These are phyloP conservation scores for Lepidocyrtoides sp. DNA, from an alignment of 2,888 invertebrate species.

Conservation along the genomic window DNA sequence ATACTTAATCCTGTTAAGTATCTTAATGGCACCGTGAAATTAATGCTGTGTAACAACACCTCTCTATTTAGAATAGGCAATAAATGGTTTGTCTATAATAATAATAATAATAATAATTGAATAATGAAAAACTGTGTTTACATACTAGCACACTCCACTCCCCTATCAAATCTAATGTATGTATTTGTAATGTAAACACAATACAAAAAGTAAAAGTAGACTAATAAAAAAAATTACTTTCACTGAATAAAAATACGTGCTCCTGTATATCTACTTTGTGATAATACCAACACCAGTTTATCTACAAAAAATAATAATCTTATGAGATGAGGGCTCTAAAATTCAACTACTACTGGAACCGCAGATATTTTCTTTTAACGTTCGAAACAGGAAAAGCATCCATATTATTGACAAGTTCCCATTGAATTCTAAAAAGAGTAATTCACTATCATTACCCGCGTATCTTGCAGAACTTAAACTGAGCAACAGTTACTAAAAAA, in stretches of 20 bases:
- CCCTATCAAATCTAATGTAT: neutral
- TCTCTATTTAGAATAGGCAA: conserved; percentile 46
- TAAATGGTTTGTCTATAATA: conserved; percentile 40
- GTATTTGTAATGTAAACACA: neutral
- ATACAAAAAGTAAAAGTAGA: neutral
- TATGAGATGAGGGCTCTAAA: too few species aligned
- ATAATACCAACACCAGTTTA: neutral
- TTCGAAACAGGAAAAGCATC: too few species aligned
- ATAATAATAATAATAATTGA: neutral
- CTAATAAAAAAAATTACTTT: neutral
- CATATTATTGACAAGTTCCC: too few species aligned
- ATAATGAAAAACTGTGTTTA: conserved; percentile 38
- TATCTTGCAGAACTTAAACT: too few species aligned
- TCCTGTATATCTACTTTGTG: neutral
- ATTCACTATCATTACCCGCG: too few species aligned
- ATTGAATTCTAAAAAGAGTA: too few species aligned
- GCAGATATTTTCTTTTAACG: neutral
- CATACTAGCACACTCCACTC: conserved; percentile 5
- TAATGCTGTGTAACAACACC: conserved; percentile 53
- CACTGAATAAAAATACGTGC: too few species aligned
- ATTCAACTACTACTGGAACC: too few species aligned
- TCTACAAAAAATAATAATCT: too few species aligned
- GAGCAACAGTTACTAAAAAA: neutral
- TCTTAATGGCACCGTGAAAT: conserved; percentile 78
- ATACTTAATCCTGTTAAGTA: conserved; percentile 79